Base-by-base conservation (phyloP, 1,140 invertebrate species). In the Cotesia glomerata region DNA sequence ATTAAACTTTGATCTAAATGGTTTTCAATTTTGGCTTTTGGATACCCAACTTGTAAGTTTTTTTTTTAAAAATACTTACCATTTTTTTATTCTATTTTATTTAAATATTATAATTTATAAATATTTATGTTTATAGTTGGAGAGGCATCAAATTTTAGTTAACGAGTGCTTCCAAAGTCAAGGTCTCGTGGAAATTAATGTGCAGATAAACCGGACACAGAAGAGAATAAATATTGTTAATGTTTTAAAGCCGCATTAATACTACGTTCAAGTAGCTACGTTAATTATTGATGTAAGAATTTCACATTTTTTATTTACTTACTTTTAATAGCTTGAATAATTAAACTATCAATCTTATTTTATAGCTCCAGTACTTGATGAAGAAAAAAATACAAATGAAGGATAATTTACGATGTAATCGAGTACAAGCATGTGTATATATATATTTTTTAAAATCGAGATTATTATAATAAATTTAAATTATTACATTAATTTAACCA, bases 131-230 rank as follows among this genome's bases (percentile, higher is more conserved):
- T 72, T 34, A 32, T 80, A 97, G 95, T 84, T 98, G 81, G 95
- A 97, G 80, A 91, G 92, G 69, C 91, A 94, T 77, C 97, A 95
- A 84, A 97, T 95, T 78, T 87, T 98, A 16, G 95, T 97, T 0
- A 96, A 97, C 78, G 96, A 98, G 80, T 98, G 96, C 85, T 95
- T 98, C 3, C 92, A 96, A 81, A 96, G 96, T 5, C 94, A 96
- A 80, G 96, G 96, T 3, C 86, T 96, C 39, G 96, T 98, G 0
- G 96, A 98, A 88, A 92, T 98, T n/a, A 98, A 98, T 84, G 91
- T 97, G 0, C 94, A 97, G 85, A 90, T 98, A 62, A 91, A 92
- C 80, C 84, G 88, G 0, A 84, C 89, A 5, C 87, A 90, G n/a
- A 90, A 91, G 74, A 91, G 92, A 75, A 95, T 96, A 71, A 95